A percentile compares a stretch with the other conserved stretches of the same genome.
These are phyloP conservation scores for Pongo pygmaeus DNA, from an alignment of 2,113 vertebrate species.

Conservation along the genomic window DNA sequence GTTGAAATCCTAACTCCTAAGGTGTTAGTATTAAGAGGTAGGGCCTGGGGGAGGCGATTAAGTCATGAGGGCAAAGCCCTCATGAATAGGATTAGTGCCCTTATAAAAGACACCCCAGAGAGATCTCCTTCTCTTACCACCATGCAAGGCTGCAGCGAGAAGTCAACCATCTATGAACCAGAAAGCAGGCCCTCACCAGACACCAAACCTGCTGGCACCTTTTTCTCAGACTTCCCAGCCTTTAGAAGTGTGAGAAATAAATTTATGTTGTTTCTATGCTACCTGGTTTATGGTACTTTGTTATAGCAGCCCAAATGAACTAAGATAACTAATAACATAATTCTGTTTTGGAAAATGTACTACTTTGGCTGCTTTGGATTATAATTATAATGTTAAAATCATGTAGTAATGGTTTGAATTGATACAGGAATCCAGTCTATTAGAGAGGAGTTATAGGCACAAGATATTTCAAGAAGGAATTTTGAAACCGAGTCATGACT, in stretches of 20 bases:
- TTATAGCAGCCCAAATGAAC: neutral
- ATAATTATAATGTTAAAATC: conserved; percentile 14
- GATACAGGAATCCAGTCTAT: neutral
- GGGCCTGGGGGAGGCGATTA: neutral
- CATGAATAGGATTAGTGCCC: neutral
- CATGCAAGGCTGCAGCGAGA: neutral
- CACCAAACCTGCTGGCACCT: neutral
- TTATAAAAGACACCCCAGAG: neutral
- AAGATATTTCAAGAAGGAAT: neutral
- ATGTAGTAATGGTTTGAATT: neutral
- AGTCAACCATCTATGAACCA: neutral
- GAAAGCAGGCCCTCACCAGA: neutral
- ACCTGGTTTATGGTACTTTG: neutral
- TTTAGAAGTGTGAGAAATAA: neutral
- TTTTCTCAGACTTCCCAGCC: neutral
- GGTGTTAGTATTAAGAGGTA: neutral
- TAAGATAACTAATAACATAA: neutral
- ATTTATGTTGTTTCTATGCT: neutral
- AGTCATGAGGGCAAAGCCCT: neutral
- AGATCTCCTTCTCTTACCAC: neutral
- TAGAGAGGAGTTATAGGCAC: neutral
- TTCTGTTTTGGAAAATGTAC: neutral
- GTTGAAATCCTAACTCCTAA: neutral
- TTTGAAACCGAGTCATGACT: neutral
- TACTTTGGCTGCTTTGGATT: neutral